Evolutionary conservation across 2,888 invertebrate species (phyloP).

Genomic region (Melikaiella ostensackeni): DNA sequence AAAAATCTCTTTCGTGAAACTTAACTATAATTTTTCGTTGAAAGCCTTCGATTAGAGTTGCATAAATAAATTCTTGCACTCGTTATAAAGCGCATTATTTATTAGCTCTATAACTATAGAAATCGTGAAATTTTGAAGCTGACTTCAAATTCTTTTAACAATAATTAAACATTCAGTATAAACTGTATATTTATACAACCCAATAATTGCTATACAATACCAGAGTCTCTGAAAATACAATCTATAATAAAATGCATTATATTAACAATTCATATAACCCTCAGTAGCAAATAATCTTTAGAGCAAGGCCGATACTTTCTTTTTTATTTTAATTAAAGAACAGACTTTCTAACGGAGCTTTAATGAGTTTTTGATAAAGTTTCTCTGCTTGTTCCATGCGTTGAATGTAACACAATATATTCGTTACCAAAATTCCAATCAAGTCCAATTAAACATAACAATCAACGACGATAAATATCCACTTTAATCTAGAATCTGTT

Average conservation of each 20-base stretch:
- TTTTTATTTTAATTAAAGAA: background rate
- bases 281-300: background rate
- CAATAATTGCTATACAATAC: constrained; percentile 12
- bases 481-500: constrained; percentile 17
- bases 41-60: background rate
- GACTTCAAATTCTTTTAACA: background rate
- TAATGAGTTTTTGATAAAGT: background rate
- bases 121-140: background rate
- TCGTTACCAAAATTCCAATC: constrained; percentile 6
- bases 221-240: no score
- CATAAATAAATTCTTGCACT: background rate
- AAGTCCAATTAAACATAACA: constrained; percentile 34
- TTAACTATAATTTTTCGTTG: constrained; percentile 22
- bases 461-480: constrained; percentile 29
- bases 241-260: constrained; percentile 16
- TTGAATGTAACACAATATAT: constrained; percentile 31
- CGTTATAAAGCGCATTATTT: background rate
- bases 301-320: constrained; percentile 3
- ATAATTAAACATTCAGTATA: constrained; percentile 29
- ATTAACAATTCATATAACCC: constrained; percentile 21
- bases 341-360: background rate
- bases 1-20: background rate
- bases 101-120: background rate
- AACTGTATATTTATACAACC: constrained; percentile 25
- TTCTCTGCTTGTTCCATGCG: constrained; percentile 6